A percentile compares a stretch with the other conserved stretches of the same genome.
Conservation (phyloP, 1,140 invertebrate species). For the Drosophila littoralis region DNA sequence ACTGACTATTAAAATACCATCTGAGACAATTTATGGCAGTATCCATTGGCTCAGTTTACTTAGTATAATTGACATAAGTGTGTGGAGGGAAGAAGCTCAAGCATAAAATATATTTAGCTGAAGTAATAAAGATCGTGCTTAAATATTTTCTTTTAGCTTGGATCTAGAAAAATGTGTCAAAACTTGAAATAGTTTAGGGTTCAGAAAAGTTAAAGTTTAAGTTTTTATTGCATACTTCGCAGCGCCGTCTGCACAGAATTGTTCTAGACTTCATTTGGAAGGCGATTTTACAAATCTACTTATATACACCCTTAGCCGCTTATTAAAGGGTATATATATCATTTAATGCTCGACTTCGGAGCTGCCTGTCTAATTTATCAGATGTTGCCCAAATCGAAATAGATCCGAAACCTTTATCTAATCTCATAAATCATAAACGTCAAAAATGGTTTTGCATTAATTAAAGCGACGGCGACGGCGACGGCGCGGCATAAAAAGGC, state of each 20-base stretch:
- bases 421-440: constrained; percentile 37
- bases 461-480: constrained; percentile 14
- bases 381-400: background rate
- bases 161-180: background rate
- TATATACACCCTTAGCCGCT: background rate
- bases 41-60: constrained; percentile 41
- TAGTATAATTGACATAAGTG: constrained; percentile 14
- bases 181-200: background rate
- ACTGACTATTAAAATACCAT: constrained; percentile 67
- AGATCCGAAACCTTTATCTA: background rate
- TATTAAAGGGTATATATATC: constrained; percentile 31
- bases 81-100: background rate
- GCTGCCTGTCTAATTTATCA: constrained; percentile 31
- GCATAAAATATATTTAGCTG: background rate
- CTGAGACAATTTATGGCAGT: constrained; percentile 28
- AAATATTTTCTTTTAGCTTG: background rate
- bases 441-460: constrained; percentile 28
- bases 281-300: background rate
- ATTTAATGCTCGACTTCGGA: background rate
- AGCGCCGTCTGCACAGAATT: constrained; percentile 2
- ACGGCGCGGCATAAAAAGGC: constrained; percentile 6
- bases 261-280: constrained; percentile 1
- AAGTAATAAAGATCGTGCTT: background rate
- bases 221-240: constrained; percentile 36
- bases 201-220: no score